These are phyloP conservation scores for Conomelus anceps DNA, from an alignment of 2,888 invertebrate species.

Conservation along the genomic window DNA sequence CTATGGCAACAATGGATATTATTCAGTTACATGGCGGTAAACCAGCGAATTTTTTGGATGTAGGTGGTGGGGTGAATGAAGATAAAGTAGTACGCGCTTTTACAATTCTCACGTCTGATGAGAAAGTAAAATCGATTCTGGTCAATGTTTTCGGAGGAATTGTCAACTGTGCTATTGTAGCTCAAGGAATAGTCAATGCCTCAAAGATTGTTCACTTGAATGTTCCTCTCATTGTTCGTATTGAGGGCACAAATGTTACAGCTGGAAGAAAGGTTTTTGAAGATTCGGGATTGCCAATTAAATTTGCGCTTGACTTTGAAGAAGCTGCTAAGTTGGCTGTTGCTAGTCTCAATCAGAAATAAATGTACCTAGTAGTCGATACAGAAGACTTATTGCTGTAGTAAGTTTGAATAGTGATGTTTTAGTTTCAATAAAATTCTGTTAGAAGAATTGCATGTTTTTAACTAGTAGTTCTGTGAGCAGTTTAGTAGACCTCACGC, in stretches of 20 bases:
- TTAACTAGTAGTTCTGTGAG: too few species aligned
- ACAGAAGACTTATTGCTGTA: not conserved
- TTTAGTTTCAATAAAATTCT: too few species aligned
- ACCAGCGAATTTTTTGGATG: constrained; percentile 97
- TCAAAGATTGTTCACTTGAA: constrained; percentile 69
- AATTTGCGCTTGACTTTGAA: constrained; percentile 76
- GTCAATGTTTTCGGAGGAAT: constrained; percentile 99
- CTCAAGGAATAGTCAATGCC: constrained; percentile 89
- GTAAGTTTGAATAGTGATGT: too few species aligned
- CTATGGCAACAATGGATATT: constrained; percentile 99
- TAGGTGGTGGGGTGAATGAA: constrained; percentile 93
- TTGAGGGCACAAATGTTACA: constrained; percentile 83
- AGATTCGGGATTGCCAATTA: constrained; percentile 74
- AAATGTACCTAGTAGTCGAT: not conserved
- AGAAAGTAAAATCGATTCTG: constrained; percentile 86
- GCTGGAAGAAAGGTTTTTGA: constrained; percentile 74
- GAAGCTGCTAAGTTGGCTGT: constrained; percentile 90
- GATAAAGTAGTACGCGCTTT: constrained; percentile 91
- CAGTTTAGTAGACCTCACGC: too few species aligned
- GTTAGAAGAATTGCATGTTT: too few species aligned
- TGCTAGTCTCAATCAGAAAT: not conserved
- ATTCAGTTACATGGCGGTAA: constrained; percentile 92
- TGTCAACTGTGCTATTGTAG: constrained; percentile 95
- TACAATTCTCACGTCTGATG: constrained; percentile 76
- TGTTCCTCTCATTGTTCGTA: constrained; percentile 78